Evolutionary conservation across 2,113 vertebrate genomes (phyloP), one percentile per base, ranked within the genome.

Genomic region (Mustela lutreola): DNA sequence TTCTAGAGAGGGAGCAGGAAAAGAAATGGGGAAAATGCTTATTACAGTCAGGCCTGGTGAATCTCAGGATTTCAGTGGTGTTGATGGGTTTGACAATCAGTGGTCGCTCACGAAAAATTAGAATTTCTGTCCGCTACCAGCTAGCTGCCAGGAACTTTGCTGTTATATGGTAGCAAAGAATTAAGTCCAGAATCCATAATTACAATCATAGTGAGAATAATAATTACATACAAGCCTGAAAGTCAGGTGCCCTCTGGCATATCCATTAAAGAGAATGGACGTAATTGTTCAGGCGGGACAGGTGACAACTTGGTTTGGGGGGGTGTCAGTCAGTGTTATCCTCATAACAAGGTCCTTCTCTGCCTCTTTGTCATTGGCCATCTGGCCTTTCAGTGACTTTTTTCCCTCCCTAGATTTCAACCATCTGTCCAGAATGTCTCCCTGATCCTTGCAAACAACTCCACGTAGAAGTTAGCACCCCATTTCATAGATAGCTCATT

Each of bases 1-100:
- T 93, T 95, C 75, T 97, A 80, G 48, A 73, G 88, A 75, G 42
- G 86, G 78, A 97, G 63, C 16, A n/a, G 45, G 85, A 67, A 88
- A 84, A 73, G 81, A 90, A 90, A 71, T 2, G 7, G 75, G 60
- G 75, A 56, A 50, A 75, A n/a, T 22, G 70, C 90, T 89, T 92
- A 78, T 95, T 71, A 82, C 95, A 78, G 67, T 7, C 39, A 70
- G 85, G 89, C 75, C 76, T 42, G 1, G 53, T 26, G 91, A 62
- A 1, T 67, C 82, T 50, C 85, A 79, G 70, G 70, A 26, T 90
- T 70, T 53, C 56, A 65, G 2, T 42, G 83, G 62, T 28, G 14
- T 36, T 53, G 48, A 45, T 80, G 28, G 31, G 31, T 36, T 82
- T 92, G 28, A 56, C 70, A 48, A 16, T 1, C 58, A 48, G 12